Evolutionary conservation across 1,140 invertebrate genomes (phyloP).

Genomic region (Drosophila pseudoobscura): DNA sequence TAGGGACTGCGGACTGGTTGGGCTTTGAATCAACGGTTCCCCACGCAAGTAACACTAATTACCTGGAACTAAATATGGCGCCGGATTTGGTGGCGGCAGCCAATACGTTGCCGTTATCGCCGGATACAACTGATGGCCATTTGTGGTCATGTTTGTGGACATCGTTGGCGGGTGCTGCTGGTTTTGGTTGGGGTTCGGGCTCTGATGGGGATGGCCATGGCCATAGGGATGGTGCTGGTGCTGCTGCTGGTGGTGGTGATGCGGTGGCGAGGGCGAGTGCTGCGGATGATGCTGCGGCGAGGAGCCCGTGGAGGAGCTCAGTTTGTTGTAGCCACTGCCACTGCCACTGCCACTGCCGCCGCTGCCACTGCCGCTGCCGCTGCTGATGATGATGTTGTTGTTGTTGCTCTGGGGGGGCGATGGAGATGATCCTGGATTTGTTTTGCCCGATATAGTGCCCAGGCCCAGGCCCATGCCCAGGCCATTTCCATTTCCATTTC

Average conservation of each 20-base stretch:
- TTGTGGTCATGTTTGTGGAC: constrained; percentile 79
- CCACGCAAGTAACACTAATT: constrained; percentile 76
- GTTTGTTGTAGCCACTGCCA: constrained; percentile 43
- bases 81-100: constrained; percentile 89
- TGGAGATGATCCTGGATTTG: constrained; percentile 46
- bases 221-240: constrained; percentile 21
- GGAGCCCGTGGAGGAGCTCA: constrained; percentile 53
- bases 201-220: constrained; percentile 30
- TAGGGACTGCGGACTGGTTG: background rate
- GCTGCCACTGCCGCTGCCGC: background rate
- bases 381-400: constrained; percentile 25
- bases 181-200: constrained; percentile 27
- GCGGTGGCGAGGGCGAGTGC: constrained; percentile 31
- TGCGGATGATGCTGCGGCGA: constrained; percentile 53
- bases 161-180: constrained; percentile 34
- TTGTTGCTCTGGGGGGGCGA: background rate
- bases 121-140: constrained; percentile 86
- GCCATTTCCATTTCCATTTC: constrained; percentile 75
- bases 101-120: constrained; percentile 91
- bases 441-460: constrained; percentile 49
- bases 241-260: constrained; percentile 19
- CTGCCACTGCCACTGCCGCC: background rate
- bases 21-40: background rate
- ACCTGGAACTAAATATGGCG: constrained; percentile 92
- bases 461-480: constrained; percentile 55